Evolutionary conservation across 2,888 invertebrate genomes (phyloP).

Genomic region (Coleophora flavipennella): DNA sequence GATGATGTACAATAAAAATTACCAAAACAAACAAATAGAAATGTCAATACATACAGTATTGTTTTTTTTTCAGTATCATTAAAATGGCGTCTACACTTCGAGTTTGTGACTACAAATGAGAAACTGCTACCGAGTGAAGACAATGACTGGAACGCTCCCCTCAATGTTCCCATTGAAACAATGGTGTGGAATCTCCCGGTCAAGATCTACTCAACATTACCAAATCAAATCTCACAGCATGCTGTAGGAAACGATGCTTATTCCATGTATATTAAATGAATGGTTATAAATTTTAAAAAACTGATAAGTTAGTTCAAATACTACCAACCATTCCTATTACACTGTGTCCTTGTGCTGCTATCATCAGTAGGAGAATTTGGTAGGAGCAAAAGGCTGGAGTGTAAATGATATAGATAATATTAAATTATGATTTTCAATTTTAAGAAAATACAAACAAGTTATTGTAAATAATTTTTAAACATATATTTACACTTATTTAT

Average conservation of each 20-base stretch:
- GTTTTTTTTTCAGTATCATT: constrained; percentile 80
- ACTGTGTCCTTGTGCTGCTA: no score
- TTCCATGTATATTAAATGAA: constrained; percentile 44
- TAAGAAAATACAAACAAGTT: neutral
- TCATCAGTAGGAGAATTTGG: no score
- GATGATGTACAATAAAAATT: no score
- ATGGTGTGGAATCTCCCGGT: constrained; percentile 99
- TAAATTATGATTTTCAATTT: no score
- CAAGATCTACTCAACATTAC: constrained; percentile 92
- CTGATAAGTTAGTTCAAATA: no score
- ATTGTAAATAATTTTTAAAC: constrained; percentile 5
- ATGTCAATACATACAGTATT: no score
- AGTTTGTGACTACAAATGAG: constrained; percentile 92
- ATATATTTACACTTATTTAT: constrained; percentile 10
- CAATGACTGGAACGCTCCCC: constrained; percentile 86
- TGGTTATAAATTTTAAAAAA: neutral
- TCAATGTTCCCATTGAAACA: constrained; percentile 92
- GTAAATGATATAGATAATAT: no score
- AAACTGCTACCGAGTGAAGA: constrained; percentile 74
- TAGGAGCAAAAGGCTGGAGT: no score
- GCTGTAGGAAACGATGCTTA: constrained; percentile 61
- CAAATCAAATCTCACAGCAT: constrained; percentile 83
- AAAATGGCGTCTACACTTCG: constrained; percentile 96
- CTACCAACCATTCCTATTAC: no score
- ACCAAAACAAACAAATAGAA: no score